Evolutionary conservation across 2,113 vertebrate genomes (phyloP), one percentile per base, ranked within the genome.

Genomic region (Hemibagrus wyckioides): DNA sequence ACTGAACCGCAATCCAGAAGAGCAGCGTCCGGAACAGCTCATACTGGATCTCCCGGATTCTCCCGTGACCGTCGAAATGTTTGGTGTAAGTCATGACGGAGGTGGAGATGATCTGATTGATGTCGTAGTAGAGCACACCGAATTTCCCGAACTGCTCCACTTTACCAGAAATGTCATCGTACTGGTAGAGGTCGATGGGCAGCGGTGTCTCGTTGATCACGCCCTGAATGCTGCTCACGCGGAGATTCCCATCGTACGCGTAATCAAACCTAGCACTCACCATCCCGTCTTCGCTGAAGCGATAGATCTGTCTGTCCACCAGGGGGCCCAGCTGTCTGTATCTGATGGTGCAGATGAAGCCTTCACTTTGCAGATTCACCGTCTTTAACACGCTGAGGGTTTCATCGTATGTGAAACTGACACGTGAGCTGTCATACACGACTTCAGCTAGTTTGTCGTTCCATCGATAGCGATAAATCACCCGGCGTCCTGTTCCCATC

Each of bases 21-120:
- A 99, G 99, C 84, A 99, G 94, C 0, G 98, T 98, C 73, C 98
- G 96, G 89, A 98, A 98, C 90, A 99, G 98, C 93, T 99, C 98
- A 30, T 99, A 99, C 87, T 99, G 98, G 85, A 99, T 99, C 91
- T 99, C 98, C 88, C 98, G 98, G 91, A 99, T 98, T 88, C 98
- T 96, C 1, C 98, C 98, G 0, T 99, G 97, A 0, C 97, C 96
- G 9, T 99, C 98, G 0, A 99, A 99, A 92, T 99, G 98, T 91
- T 99, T 99, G 25, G 98, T 99, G 90, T 99, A 99, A 0, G 98
- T 99, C 98, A 99, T 99, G 54, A 99, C 97, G 0, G 98, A 97
- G 0, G 98, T 99, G 1, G 98, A 99, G 81, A 99, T 99, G 90
- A 99, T 99, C 94, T 99, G 98, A 92, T 99, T 99, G 88, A 99